Conservation (phyloP, 2,113 vertebrate species). For the Athene cunicularia region DNA sequence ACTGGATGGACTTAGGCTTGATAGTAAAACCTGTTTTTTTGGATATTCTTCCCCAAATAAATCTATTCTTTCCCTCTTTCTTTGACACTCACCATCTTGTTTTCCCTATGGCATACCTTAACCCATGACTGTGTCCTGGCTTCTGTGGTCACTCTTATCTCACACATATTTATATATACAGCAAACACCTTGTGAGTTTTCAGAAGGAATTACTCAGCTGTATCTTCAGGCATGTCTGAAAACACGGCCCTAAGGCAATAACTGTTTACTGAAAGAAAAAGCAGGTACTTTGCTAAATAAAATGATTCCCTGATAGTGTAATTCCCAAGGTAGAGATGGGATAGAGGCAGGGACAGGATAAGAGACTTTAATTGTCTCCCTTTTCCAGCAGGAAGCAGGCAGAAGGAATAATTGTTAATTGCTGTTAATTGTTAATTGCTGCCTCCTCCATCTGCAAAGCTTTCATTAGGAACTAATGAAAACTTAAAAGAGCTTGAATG, state of each 20-base stretch:
- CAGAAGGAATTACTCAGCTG: neutral
- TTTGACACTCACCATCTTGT: neutral
- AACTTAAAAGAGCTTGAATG: neutral
- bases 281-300: neutral
- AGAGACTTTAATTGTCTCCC: conserved; percentile 25
- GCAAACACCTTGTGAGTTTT: neutral
- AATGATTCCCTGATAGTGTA: neutral
- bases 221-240: neutral
- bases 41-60: neutral
- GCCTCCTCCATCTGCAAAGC: conserved; percentile 16
- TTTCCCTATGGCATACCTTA: neutral
- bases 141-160: neutral
- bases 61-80: neutral
- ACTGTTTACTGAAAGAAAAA: neutral
- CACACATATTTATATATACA: neutral
- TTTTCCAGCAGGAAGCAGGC: conserved; percentile 42
- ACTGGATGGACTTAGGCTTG: neutral
- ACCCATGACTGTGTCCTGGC: neutral
- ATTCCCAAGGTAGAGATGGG: neutral
- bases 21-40: neutral
- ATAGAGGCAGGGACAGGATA: neutral
- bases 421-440: conserved; percentile 54
- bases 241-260: neutral
- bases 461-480: conserved; percentile 32
- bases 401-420: conserved; percentile 51